Evolutionary conservation across 2,888 invertebrate genomes (phyloP), one percentile per base, ranked within the genome.

Genomic region (Nemurella pictetii): DNA sequence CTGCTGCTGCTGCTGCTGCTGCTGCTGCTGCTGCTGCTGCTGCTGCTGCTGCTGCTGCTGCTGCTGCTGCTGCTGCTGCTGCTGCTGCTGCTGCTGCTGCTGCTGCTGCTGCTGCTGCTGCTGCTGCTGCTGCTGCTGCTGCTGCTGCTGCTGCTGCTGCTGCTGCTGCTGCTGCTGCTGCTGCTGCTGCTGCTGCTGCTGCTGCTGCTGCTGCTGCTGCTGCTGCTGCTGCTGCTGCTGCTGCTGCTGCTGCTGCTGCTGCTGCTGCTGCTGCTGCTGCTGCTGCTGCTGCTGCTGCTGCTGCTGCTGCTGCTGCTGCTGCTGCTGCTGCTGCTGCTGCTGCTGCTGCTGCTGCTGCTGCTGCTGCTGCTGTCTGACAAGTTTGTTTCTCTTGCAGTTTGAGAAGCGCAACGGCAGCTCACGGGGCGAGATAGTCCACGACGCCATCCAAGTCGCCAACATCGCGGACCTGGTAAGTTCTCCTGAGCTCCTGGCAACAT

Each of bases 361-460:
- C 72, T 72, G 72, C 72, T 72, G 72, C 72, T 72, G 72, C 72
- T 72, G 72, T n/a, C n/a, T n/a, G n/a, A n/a, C n/a, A n/a, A n/a
- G n/a, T n/a, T n/a, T n/a, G n/a, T n/a, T 55, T 55, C 55, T 55
- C 0, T 36, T 90, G 83, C 90, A 93, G 93, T 98, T 98, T 90
- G 97, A 97, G 89, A 95, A 96, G 89, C 93, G 98, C 86, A 97
- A 97, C 90, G 96, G 97, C 87, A 97, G 96, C 91, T 96, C 96
- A 84, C 92, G 97, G 87, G 93, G 95, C 25, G 96, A 97, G 90
- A 96, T 97, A 87, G 96, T 98, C 88, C 96, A 98, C 90, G 98
- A 99, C 90, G 97, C 98, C 87, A 96, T 98, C 90, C 97, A 98
- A 93, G 97, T 98, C 88, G 97, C 98, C 88, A 99, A 99, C 91